These are phyloP conservation scores for Zaprionus capensis DNA, from an alignment of 1,140 invertebrate genomes.

Conservation along the genomic window DNA sequence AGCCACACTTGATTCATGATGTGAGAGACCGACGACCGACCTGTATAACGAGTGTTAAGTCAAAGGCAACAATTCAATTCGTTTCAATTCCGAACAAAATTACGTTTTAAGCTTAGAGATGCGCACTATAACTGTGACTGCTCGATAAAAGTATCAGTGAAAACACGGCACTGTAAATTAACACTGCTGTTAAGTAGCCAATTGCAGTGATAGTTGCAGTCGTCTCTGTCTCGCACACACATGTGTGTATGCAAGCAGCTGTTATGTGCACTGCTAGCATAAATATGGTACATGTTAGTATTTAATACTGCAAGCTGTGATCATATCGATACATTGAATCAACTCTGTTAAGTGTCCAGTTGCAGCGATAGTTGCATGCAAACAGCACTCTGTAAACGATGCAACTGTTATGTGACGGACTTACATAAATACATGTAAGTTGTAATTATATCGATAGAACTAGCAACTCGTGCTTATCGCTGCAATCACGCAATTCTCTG, in stretches of 20 bases:
- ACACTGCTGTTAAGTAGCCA: background rate
- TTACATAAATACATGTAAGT: background rate
- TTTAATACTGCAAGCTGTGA: background rate
- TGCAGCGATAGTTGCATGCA: no score
- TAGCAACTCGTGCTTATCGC: background rate
- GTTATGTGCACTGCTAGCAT: background rate
- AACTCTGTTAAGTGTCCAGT: no score
- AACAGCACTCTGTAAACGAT: no score
- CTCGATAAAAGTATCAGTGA: background rate
- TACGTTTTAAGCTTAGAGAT: background rate
- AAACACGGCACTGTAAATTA: background rate
- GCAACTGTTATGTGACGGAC: background rate
- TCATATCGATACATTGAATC: background rate
- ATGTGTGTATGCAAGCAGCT: background rate
- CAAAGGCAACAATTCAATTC: constrained; percentile 38
- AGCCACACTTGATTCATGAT: constrained; percentile 58
- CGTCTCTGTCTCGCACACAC: background rate
- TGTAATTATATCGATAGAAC: background rate
- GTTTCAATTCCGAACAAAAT: background rate
- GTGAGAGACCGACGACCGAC: constrained; percentile 36
- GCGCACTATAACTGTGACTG: background rate
- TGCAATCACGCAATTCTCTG: background rate
- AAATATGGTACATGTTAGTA: background rate
- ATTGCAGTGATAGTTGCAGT: background rate
- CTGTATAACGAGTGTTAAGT: constrained; percentile 29